Base-by-base conservation (phyloP, 2,797 vertebrate genomes). In the Lithobates sylvaticus region DNA sequence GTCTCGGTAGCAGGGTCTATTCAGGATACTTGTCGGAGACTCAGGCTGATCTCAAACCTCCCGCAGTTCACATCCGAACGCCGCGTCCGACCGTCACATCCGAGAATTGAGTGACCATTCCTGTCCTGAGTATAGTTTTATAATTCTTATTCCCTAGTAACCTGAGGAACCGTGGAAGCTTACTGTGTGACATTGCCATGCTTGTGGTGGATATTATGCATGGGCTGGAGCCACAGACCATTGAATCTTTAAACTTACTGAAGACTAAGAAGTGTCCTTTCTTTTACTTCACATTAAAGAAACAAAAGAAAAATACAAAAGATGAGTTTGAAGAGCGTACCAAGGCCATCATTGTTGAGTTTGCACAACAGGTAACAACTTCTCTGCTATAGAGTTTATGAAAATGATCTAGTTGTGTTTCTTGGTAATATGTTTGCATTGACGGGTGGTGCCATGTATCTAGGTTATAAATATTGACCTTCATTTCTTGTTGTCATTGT, bases 131-230 rank as follows among this genome's bases (percentile, higher is more conserved):
- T 54, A 68, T 67, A 65, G 18, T 39, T 18, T 64, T 78, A 34
- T 76, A 16, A 73, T 10, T 32, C 26, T 44, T 5, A 81, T 88
- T 89, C 32, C 81, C 86, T 92, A 99, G 98, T 93, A 99, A 99
- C 91, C 93, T 99, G 91, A 97, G 98, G 93, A 99, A 99, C 92
- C 92, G 98, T 88, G 98, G 98, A 91, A 99, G 97, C 88, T 99
- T 98, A 0, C 95, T 99, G 80, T 99, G 98, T 89, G 98, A 99
- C 92, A 99, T 99, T 88, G 97, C 98, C 89, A 98, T 99, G 94
- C 95, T 99, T 87, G 98, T 99, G 91, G 98, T 99, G 89, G 98
- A 99, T 91, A 97, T 99, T 90, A 99, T 99, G 98, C 98, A 99
- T 88, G 98, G 98, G 71, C 94, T 99, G 93, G 98, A 99, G 91